Percentiles rank a stretch among this genome's conserved stretches.
phyloP scores from a whole-genome alignment of 2,113 vertebrate genomes.

The Pycnonotus jocosus region DNA sequence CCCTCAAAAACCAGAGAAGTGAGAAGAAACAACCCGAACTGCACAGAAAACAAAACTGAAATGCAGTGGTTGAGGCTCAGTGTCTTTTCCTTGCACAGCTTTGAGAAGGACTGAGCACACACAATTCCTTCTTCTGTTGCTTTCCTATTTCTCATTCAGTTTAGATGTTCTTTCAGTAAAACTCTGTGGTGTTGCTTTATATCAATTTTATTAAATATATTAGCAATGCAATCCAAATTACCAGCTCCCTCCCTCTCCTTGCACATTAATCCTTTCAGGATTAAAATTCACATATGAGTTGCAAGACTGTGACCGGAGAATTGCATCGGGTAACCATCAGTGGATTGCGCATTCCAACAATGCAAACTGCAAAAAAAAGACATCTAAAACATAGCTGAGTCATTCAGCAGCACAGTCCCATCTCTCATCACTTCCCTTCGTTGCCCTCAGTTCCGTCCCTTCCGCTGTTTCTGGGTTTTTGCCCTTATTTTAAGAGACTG shows the following conservation, averaged over 20 bases:
- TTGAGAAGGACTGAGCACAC: not conserved
- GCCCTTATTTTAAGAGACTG: not conserved
- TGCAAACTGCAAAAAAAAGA: not conserved
- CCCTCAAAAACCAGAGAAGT: not conserved
- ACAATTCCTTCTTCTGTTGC: not conserved
- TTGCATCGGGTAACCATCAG: rapidly evolving
- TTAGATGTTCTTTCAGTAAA: not conserved
- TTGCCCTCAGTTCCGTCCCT: not conserved
- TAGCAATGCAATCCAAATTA: not conserved
- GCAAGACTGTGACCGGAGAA: not conserved
- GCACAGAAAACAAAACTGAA: not conserved
- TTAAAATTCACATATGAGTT: not conserved
- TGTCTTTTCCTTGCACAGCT: not conserved
- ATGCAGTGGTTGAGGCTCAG: not conserved
- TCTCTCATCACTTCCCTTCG: not conserved
- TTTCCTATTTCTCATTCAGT: not conserved
- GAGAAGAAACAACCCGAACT: not conserved
- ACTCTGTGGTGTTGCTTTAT: not conserved
- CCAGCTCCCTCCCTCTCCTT: not conserved
- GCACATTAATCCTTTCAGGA: not conserved
- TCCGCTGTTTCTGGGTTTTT: rapidly evolving
- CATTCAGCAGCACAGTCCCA: not conserved
- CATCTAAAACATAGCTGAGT: not conserved
- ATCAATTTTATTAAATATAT: not conserved
- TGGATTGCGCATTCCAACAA: not conserved